Evolutionary conservation across 2,888 invertebrate genomes (phyloP).

Genomic region (Oithona nana): DNA sequence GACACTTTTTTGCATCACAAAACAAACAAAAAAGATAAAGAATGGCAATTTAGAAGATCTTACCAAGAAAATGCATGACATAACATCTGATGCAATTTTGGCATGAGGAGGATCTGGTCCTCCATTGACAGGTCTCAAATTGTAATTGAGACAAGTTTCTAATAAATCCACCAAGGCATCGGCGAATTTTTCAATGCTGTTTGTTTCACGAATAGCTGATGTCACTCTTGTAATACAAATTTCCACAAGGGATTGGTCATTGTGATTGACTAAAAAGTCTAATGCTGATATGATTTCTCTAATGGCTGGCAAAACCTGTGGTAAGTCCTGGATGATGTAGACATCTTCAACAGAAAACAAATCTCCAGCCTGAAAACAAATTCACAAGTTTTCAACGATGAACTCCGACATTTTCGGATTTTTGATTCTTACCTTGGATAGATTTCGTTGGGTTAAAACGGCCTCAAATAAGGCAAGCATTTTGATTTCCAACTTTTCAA

Average conservation of each 20-base stretch:
- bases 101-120: conserved; percentile 87
- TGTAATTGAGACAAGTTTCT: conserved; percentile 71
- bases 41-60: conserved; percentile 24
- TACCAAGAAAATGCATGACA: conserved; percentile 82
- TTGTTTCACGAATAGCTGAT: conserved; percentile 69
- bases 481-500: no score
- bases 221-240: conserved; percentile 79
- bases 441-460: neutral
- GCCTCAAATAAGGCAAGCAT: neutral
- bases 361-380: conserved; percentile 50
- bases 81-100: conserved; percentile 83
- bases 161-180: conserved; percentile 60
- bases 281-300: conserved; percentile 34
- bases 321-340: conserved; percentile 62
- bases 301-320: conserved; percentile 51
- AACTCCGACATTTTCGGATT: no score
- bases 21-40: conserved; percentile 3
- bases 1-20: no score
- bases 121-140: conserved; percentile 51
- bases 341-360: conserved; percentile 70
- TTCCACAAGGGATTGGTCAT: conserved; percentile 85
- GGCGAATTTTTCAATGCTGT: conserved; percentile 65
- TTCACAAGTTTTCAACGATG: neutral
- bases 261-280: conserved; percentile 64
- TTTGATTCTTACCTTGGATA: neutral